Evolutionary conservation across 2,888 invertebrate species (phyloP), one percentile per base, ranked within the genome.

Genomic region (Notocelia uddmanniana): DNA sequence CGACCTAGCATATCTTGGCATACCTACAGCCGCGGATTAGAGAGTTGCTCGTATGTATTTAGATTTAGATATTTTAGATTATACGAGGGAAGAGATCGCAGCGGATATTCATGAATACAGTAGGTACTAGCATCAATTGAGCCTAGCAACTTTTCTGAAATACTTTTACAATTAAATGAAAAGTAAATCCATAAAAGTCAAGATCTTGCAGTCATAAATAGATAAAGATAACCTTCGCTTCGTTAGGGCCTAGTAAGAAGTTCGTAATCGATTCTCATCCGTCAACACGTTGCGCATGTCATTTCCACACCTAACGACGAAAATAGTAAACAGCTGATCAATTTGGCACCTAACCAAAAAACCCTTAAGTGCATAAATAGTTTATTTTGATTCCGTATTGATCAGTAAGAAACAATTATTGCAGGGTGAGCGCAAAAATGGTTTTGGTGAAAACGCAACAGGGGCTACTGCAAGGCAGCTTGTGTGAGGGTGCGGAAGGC

Each of bases 391-490:
- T 63, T 63, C 50, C n/a, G 37, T 59, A 34, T 63, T 58, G 57
- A 31, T 60, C 37, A 59, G 62, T 48, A 45, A 26, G 21, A 31
- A 19, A 52, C 23, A 52, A 45, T 62, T 73, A 73, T 75, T 80
- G 69, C 81, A 84, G 80, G 71, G 76, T 74, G 58, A 77, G 72
- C 69, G 72, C 72, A 58, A 77, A 75, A 57, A 92, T 90, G 91
- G 76, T 84, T 55, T 76, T 83, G 11, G 89, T 90, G 18, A 80
- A 81, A 73, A 83, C 85, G 1, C 79, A 85, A 69, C 90, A 91
- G 76, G 94, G 94, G 8, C 78, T 78, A 54, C 76, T 94, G 69
- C 84, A 85, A 79, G 94, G 94, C 57, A 77, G 80, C 5, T 63
- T 83, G 21, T 88, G 84, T 78, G 83, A 85, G 63, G 74, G 79